Percentiles rank a stretch among this genome's conserved stretches.
These are phyloP conservation scores for Sarcophaga rosellei DNA, from an alignment of 2,888 invertebrate genomes.

Conservation along the genomic window DNA sequence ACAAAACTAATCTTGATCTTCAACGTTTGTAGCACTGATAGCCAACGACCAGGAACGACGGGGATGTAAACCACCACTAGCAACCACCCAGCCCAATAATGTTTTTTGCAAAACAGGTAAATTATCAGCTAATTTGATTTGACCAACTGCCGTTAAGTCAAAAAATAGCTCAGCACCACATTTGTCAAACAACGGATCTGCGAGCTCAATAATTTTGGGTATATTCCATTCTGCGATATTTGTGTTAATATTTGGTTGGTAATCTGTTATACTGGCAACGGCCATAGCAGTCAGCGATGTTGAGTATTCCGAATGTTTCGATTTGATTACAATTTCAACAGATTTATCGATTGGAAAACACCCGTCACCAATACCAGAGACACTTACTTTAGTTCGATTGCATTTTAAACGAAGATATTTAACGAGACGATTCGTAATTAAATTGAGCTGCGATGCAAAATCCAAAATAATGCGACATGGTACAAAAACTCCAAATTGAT, in stretches of 20 bases:
- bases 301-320: background rate
- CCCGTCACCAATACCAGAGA: constrained; percentile 21
- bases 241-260: constrained; percentile 48
- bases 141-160: constrained; percentile 67
- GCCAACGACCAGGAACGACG: background rate
- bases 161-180: constrained; percentile 65
- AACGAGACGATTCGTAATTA: background rate
- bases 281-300: too few relatives aligned
- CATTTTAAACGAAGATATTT: constrained; percentile 18
- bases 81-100: constrained; percentile 67
- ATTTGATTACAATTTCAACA: background rate
- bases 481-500: too few relatives aligned
- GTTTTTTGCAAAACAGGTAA: constrained; percentile 68
- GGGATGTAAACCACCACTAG: constrained; percentile 44
- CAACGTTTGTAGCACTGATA: background rate
- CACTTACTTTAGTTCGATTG: constrained; percentile 1
- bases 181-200: constrained; percentile 59
- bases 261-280: constrained; percentile 44
- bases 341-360: constrained; percentile 12
- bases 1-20: background rate
- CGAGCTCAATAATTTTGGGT: constrained; percentile 55
- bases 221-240: constrained; percentile 59
- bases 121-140: constrained; percentile 54
- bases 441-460: too few relatives aligned
- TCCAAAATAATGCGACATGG: too few relatives aligned